Conservation (phyloP, 2,113 vertebrate genomes). For the Amphiprion percula region DNA sequence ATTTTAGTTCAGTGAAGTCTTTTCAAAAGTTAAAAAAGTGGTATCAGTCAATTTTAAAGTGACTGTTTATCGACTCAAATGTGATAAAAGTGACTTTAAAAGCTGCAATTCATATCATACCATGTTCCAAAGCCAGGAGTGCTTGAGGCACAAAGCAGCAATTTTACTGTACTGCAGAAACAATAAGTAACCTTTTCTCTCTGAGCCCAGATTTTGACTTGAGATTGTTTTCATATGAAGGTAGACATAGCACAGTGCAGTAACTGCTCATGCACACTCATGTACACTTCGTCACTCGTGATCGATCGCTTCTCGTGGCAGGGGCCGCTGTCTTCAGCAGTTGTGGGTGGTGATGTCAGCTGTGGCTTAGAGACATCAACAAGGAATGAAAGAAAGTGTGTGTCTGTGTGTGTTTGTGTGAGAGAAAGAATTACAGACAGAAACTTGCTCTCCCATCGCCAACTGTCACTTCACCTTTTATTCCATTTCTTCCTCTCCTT, state of each 20-base stretch:
- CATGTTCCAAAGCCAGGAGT: neutral
- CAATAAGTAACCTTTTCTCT: no score
- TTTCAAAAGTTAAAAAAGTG: no score
- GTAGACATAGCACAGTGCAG: conserved; percentile 23
- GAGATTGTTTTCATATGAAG: neutral
- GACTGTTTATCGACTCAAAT: neutral
- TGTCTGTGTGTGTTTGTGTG: conserved; percentile 21
- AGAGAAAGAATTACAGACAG: neutral
- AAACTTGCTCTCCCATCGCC: conserved; percentile 36
- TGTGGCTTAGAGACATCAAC: conserved; percentile 38
- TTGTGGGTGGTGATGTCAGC: conserved; percentile 52
- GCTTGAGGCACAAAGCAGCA: neutral
- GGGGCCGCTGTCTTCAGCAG: conserved; percentile 41
- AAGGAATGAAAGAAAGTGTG: conserved; percentile 56
- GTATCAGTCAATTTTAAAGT: no score
- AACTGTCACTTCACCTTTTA: conserved; percentile 24
- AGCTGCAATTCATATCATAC: neutral
- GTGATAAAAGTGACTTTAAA: neutral
- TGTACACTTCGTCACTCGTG: neutral
- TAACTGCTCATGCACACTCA: neutral
- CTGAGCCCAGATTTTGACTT: neutral
- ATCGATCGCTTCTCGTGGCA: conserved; percentile 33
- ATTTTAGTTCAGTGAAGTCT: no score
- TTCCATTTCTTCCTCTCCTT: neutral
- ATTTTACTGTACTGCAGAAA: neutral